These are phyloP conservation scores for Telenomus remus DNA, from an alignment of 1,140 invertebrate species.

Conservation along the genomic window DNA sequence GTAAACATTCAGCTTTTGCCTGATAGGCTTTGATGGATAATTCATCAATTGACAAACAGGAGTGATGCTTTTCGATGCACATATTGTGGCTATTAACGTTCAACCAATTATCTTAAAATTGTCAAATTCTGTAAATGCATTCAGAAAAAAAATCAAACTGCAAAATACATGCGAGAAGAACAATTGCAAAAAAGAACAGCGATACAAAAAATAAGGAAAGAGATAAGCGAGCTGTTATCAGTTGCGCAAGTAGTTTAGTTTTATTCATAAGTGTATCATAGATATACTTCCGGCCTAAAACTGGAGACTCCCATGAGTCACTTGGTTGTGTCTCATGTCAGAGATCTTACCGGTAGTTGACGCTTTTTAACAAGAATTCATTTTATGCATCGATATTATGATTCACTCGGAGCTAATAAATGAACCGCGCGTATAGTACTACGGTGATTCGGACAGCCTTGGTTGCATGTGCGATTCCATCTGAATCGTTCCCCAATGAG, in stretches of 20 bases:
- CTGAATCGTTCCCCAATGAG: conserved; percentile 29
- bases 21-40: conserved; percentile 27
- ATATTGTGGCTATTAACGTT: conserved; percentile 8
- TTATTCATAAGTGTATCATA: conserved; percentile 21
- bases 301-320: conserved; percentile 38
- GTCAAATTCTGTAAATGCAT: too few relatives aligned
- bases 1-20: conserved; percentile 6
- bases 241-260: too few relatives aligned
- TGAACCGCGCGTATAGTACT: conserved; percentile 12
- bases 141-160: too few relatives aligned
- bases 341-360: conserved; percentile 29
- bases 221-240: conserved; percentile 14
- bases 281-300: conserved; percentile 32
- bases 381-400: conserved; percentile 40
- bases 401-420: conserved; percentile 36
- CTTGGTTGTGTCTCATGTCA: conserved; percentile 19
- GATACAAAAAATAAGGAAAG: conserved; percentile 6
- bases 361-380: conserved; percentile 35
- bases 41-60: conserved; percentile 16
- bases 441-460: conserved; percentile 25
- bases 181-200: too few relatives aligned
- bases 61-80: conserved; percentile 5
- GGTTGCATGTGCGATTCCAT: conserved; percentile 29
- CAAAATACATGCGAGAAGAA: too few relatives aligned
- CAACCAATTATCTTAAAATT: too few relatives aligned